Evolutionary conservation across 1,140 invertebrate genomes (phyloP).

Genomic region (Rhopalosiphum padi): DNA sequence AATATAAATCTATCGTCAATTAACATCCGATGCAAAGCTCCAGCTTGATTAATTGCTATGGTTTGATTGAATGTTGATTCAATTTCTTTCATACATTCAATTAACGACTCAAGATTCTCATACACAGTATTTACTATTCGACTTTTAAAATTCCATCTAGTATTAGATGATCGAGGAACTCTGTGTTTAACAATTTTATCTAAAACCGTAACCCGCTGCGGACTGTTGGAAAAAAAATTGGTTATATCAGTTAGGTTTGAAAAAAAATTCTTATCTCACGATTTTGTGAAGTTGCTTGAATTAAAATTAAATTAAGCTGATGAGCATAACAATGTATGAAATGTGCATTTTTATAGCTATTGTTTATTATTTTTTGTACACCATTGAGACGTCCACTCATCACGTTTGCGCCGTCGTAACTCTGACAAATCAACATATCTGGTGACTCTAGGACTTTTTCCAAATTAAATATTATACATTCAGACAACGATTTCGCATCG

Average conservation of each 20-base stretch:
- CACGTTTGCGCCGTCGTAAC: conserved; percentile 56
- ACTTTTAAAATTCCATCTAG: conserved; percentile 9
- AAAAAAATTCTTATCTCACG: background rate
- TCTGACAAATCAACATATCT: conserved; percentile 59
- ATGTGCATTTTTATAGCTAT: conserved; percentile 9
- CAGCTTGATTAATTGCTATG: too few species aligned
- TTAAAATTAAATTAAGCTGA: background rate
- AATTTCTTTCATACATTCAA: too few species aligned
- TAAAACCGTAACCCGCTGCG: background rate
- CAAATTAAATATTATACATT: conserved; percentile 61
- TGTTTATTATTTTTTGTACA: conserved; percentile 34
- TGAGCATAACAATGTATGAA: conserved; percentile 4
- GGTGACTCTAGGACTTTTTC: conserved; percentile 59
- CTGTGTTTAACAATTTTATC: background rate
- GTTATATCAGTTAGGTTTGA: too few species aligned
- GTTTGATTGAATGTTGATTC: too few species aligned
- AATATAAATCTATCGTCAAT: too few species aligned
- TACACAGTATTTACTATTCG: background rate
- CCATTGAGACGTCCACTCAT: conserved; percentile 49
- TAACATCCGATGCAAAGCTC: too few species aligned
- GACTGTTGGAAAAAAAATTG: background rate
- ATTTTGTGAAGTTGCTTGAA: background rate
- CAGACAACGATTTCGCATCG: conserved; percentile 62
- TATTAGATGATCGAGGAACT: background rate
- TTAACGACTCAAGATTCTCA: background rate